These are phyloP conservation scores for Alcedo atthis DNA, from an alignment of 2,797 vertebrate genomes.

Conservation along the genomic window DNA sequence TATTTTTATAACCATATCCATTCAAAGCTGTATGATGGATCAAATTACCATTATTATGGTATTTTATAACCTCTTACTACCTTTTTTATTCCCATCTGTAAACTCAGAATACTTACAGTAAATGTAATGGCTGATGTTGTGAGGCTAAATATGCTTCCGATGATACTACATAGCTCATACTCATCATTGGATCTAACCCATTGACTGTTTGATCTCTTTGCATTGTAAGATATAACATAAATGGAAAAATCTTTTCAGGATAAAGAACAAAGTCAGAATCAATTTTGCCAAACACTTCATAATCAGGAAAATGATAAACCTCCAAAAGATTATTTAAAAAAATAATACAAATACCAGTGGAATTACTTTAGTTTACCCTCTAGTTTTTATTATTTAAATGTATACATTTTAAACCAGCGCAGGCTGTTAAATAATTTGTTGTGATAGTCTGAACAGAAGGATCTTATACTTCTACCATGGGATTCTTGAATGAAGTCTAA, in stretches of 20 bases:
- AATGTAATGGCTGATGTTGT: background rate
- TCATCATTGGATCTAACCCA: background rate
- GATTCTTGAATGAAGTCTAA: background rate
- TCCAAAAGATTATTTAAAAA: background rate
- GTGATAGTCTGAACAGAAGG: background rate
- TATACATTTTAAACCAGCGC: background rate
- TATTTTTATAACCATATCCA: background rate
- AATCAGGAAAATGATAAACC: background rate
- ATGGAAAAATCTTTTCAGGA: background rate
- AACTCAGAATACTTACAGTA: background rate
- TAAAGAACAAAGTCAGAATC: background rate
- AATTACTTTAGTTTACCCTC: background rate
- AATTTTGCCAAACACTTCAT: background rate
- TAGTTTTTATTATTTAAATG: background rate
- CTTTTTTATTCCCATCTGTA: background rate
- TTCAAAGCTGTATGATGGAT: background rate
- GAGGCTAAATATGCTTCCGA: background rate
- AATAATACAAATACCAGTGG: background rate
- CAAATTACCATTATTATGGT: background rate
- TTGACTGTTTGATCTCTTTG: background rate
- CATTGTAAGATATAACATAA: background rate
- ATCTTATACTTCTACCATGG: background rate
- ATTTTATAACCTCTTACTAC: background rate
- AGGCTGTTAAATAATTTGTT: background rate
- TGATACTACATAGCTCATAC: background rate